Evolutionary conservation across 2,888 invertebrate genomes (phyloP).

Genomic region (Suillia variegata): DNA sequence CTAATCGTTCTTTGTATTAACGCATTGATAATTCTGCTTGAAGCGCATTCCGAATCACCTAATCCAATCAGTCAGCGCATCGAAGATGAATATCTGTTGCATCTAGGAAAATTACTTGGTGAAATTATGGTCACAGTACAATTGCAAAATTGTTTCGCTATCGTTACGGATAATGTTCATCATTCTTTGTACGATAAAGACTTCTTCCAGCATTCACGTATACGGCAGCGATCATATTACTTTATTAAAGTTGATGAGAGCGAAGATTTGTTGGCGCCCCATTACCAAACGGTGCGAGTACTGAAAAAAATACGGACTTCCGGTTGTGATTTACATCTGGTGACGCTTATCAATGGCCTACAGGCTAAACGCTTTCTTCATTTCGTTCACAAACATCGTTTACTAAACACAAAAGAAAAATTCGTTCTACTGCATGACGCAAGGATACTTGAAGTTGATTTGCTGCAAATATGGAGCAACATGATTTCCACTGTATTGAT

Average conservation of each 20-base stretch:
- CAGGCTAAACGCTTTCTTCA: conserved; percentile 71
- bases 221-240: conserved; percentile 39
- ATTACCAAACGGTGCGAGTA: conserved; percentile 65
- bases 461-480: conserved; percentile 77
- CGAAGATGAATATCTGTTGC: conserved; percentile 33
- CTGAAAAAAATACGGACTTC: conserved; percentile 66
- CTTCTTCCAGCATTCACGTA: conserved; percentile 38
- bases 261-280: conserved; percentile 71
- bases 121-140: conserved; percentile 36
- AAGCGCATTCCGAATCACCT: too few species aligned
- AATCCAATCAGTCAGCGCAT: too few species aligned
- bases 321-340: conserved; percentile 74
- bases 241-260: conserved; percentile 67
- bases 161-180: conserved; percentile 55
- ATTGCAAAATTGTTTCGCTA: conserved; percentile 50
- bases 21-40: too few species aligned
- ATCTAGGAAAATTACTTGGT: conserved; percentile 37
- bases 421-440: conserved; percentile 75
- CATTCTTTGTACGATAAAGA: conserved; percentile 39
- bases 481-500: conserved; percentile 78
- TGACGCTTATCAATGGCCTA: conserved; percentile 74
- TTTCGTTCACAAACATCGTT: conserved; percentile 74
- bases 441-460: conserved; percentile 68
- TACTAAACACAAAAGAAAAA: conserved; percentile 73
- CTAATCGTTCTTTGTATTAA: neutral